A percentile compares a stretch with the other conserved stretches of the same genome.
These are phyloP conservation scores for Drosophila subobscura DNA, from an alignment of 1,140 invertebrate species.

Conservation along the genomic window DNA sequence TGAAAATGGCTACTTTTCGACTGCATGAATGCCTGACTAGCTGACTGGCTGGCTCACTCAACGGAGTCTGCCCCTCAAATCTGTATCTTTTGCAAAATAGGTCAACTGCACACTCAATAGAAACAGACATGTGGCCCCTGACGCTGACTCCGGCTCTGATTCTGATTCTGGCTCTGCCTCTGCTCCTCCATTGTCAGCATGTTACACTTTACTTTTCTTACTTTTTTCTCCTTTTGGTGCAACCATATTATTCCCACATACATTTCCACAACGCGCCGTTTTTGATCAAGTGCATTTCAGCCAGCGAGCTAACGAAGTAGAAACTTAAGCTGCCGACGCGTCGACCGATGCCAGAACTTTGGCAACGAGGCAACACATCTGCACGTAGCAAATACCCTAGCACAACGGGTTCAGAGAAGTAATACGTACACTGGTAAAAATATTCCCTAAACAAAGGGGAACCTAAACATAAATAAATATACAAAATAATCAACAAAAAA, in stretches of 20 bases:
- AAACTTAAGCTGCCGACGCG: slow-evolving; percentile 52
- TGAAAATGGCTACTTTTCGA: slow-evolving; percentile 58
- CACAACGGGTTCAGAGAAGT: not conserved
- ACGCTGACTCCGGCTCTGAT: slow-evolving; percentile 27
- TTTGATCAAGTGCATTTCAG: slow-evolving; percentile 77
- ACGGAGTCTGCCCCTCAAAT: slow-evolving; percentile 34
- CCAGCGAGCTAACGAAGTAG: slow-evolving; percentile 66
- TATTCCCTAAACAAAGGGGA: not conserved
- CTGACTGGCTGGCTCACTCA: slow-evolving; percentile 13
- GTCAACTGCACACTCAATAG: slow-evolving; percentile 68
- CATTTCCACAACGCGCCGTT: slow-evolving; percentile 55
- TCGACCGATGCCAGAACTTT: slow-evolving; percentile 3
- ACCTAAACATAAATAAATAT: not conserved
- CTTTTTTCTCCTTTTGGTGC: slow-evolving; percentile 9
- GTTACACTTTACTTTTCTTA: not conserved
- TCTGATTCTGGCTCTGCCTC: slow-evolving; percentile 17
- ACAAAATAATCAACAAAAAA: too few relatives aligned
- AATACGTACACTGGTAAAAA: not conserved
- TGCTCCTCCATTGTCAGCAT: slow-evolving; percentile 5
- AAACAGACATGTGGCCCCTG: slow-evolving; percentile 56
- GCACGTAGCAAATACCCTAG: not conserved
- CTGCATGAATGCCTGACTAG: slow-evolving; percentile 13
- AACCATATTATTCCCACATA: slow-evolving; percentile 19
- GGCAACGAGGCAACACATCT: slow-evolving; percentile 19
- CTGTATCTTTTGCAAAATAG: slow-evolving; percentile 57